Conservation (phyloP, 1,140 invertebrate genomes). For the Procambarus clarkii region DNA sequence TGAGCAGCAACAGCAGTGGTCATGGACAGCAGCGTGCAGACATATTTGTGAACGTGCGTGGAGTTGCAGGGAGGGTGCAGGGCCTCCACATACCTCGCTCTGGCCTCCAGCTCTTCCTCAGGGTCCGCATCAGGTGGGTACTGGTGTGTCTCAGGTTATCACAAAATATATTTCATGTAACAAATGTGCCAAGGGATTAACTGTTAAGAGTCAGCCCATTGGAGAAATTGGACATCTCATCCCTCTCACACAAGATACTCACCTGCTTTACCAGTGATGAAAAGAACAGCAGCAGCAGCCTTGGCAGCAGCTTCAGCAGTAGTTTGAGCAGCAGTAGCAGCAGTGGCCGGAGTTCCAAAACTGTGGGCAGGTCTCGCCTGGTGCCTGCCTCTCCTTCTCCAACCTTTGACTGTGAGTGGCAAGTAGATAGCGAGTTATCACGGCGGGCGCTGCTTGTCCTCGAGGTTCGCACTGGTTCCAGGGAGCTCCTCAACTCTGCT, state of each 20-base stretch:
- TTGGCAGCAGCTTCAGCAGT: constrained; percentile 8
- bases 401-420: constrained; percentile 62
- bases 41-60: constrained; percentile 73
- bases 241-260: not conserved
- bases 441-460: constrained; percentile 35
- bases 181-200: not conserved
- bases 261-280: not conserved
- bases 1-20: constrained; percentile 15
- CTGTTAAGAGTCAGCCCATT: not conserved
- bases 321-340: constrained; percentile 32
- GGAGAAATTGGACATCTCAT: not conserved
- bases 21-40: constrained; percentile 28
- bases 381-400: constrained; percentile 54
- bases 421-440: constrained; percentile 43
- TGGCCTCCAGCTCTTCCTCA: constrained; percentile 61
- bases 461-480: constrained; percentile 57
- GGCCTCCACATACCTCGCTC: constrained; percentile 60
- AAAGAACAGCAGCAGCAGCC: not conserved
- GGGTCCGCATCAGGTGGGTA: constrained; percentile 59
- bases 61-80: constrained; percentile 50
- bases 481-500: constrained; percentile 60
- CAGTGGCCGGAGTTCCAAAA: constrained; percentile 46
- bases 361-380: constrained; percentile 49
- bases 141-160: not conserved
- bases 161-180: not conserved